Base-by-base conservation (phyloP, 1,140 invertebrate genomes). In the Hyles vespertilio region DNA sequence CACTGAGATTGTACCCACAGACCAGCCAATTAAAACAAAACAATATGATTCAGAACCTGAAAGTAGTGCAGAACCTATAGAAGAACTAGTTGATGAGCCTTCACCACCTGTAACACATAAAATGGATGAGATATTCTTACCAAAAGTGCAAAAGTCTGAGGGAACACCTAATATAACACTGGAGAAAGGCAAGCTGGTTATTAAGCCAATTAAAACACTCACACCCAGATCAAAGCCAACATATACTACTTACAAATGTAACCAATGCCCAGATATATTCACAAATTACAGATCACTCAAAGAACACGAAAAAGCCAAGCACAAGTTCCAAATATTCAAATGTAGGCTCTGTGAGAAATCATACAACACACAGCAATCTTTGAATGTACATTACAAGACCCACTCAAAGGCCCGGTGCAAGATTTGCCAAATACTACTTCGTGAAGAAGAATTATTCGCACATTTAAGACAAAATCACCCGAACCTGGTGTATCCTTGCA, bases 321-420 rank as follows among this genome's bases (percentile, higher is more conserved):
- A 63, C 34, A 63, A 56, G 12, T 51, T 46, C 8, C 9, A 51
- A 11, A 48, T 60, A 2, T 61, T 58, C 36, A 54, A 63, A 36
- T 74, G 72, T 49, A 71, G 59, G 8, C 43, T 74, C 11, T 74
- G 72, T 34, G 40, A 50, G 40, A 69, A 71, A 48, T 44, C 50
- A n/a, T 69, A 71, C 45, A 62, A 63, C 9, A 65, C 69, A 0
- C 52, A 59, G 32, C 64, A 67, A 45, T 64, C 56, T 50, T 56
- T 74, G 9, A 61, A 65, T 40, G 56, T 64, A 3, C 72, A 74
- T 55, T 74, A 74, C 33, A 65, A 65, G 40, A 63, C 51, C 0
- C 72, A 74, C 57, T 32, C 34, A 0, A 63, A 57, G 36, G 58
- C 56, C 2, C 56, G 60, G 44, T 74, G 72, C 46, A 72, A 68